These are phyloP conservation scores for Laothoe populi DNA, from an alignment of 2,888 invertebrate species.

Conservation along the genomic window DNA sequence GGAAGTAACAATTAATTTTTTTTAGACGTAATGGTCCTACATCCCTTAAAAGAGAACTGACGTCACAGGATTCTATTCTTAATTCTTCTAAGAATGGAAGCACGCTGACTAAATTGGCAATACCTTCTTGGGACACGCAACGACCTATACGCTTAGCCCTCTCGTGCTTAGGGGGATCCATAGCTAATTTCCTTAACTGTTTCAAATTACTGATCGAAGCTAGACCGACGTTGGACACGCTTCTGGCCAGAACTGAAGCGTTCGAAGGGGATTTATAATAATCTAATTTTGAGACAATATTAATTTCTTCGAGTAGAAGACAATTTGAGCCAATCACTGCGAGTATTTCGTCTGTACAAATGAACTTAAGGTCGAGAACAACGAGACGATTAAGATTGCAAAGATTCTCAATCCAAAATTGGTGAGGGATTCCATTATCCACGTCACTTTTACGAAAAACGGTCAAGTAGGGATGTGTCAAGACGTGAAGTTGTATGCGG, in stretches of 20 bases:
- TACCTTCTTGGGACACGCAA: conserved; percentile 76
- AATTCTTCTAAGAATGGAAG: conserved; percentile 76
- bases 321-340: conserved; percentile 70
- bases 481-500: conserved; percentile 70
- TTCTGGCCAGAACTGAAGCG: conserved; percentile 76
- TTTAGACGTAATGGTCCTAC: conserved; percentile 72
- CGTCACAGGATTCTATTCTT: conserved; percentile 78
- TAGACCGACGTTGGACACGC: conserved; percentile 77
- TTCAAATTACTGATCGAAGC: conserved; percentile 68
- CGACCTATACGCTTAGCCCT: conserved; percentile 70
- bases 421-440: conserved; percentile 72
- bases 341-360: conserved; percentile 81
- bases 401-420: conserved; percentile 72
- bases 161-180: conserved; percentile 80
- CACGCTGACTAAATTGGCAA: conserved; percentile 68
- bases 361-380: conserved; percentile 77
- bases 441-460: conserved; percentile 77
- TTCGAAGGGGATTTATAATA: conserved; percentile 77
- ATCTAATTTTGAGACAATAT: conserved; percentile 79
- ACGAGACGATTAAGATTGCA: conserved; percentile 67
- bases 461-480: conserved; percentile 75
- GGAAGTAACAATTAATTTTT: conserved; percentile 78
- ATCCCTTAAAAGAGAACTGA: conserved; percentile 71
- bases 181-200: conserved; percentile 67
- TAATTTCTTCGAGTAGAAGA: conserved; percentile 72